Percentiles rank a stretch among this genome's conserved stretches.
These are phyloP conservation scores for Potamilus streckersoni DNA, from an alignment of 1,140 invertebrate species.

Conservation along the genomic window DNA sequence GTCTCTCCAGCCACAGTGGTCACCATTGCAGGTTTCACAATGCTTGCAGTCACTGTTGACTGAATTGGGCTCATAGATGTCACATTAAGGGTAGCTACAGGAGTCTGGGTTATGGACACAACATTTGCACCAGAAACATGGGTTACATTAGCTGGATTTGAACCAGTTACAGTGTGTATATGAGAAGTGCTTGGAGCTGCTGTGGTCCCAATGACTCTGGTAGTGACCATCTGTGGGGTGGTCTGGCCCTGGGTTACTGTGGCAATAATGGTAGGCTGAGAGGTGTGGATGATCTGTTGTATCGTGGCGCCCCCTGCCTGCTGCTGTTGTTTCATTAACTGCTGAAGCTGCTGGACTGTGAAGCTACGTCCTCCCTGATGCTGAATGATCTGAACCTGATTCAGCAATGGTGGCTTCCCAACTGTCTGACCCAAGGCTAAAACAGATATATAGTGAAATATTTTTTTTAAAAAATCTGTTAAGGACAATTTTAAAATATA, in stretches of 20 bases:
- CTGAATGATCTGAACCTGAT: constrained; percentile 47
- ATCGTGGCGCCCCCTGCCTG: constrained; percentile 38
- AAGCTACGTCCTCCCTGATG: constrained; percentile 36
- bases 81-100: constrained; percentile 19
- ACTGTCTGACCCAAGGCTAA: constrained; percentile 29
- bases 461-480: too few relatives aligned
- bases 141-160: constrained; percentile 18
- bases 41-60: constrained; percentile 28
- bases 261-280: constrained; percentile 59
- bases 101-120: constrained; percentile 12
- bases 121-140: constrained; percentile 12
- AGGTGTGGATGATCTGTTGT: constrained; percentile 43
- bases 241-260: constrained; percentile 53
- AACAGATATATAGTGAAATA: constrained; percentile 2
- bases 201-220: constrained; percentile 46
- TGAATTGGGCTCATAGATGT: constrained; percentile 35
- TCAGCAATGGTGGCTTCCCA: constrained; percentile 29
- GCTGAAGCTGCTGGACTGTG: constrained; percentile 53
- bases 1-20: constrained; percentile 28
- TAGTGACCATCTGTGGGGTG: constrained; percentile 41
- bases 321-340: constrained; percentile 52
- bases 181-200: constrained; percentile 37
- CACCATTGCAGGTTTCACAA: constrained; percentile 28
- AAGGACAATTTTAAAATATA: too few relatives aligned
- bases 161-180: constrained; percentile 44